Base-by-base conservation (phyloP, 2,113 vertebrate genomes). In the Lepidothrix coronata region DNA sequence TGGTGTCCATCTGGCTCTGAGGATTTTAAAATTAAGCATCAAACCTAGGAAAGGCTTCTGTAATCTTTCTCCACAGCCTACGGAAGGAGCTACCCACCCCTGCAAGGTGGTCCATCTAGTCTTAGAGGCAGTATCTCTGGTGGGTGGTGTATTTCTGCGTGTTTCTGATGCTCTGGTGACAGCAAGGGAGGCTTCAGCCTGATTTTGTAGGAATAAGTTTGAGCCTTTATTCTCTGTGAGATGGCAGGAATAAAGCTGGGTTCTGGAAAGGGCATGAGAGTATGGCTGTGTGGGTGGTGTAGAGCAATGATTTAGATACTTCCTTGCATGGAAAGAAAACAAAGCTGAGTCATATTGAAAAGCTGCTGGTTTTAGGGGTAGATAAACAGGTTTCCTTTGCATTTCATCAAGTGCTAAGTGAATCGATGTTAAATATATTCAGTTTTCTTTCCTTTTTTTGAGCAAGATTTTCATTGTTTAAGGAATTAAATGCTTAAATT, bases 51-150 rank as follows among this genome's bases (percentile, higher is more conserved):
- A 74, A 74, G 6, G 10, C 30, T 70, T 65, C n/a, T 66, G 22
- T 31, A 70, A 19, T 59, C 24, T 57, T 70, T 37, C 17, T 66
- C 16, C 19, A 33, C 28, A 54, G 12, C 5, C 0, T 0, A 21
- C 66, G 31, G 57, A 41, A 75, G 37, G 68, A 86, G 10, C 46
- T 54, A 9, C 8, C 5, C 35, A 8, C 11, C 52, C 58, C 16
- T 67, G 4, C 19, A 46, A 74, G 20, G 20, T 3, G 1, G 6
- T 44, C 37, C 16, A 37, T 68, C 11, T 6, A 37, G 10, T n/a
- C 28, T 55, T 62, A 51, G 18, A 30, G 27, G 17, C 1, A 2
- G 1, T 57, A 23, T 14, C 25, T 63, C 15, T 2, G 5, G 12
- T 35, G 33, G 6, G 14, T 59, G 27, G 5, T 62, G 9, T 52